Evolutionary conservation across 2,888 invertebrate genomes (phyloP).

Genomic region (Xestia xanthographa): DNA sequence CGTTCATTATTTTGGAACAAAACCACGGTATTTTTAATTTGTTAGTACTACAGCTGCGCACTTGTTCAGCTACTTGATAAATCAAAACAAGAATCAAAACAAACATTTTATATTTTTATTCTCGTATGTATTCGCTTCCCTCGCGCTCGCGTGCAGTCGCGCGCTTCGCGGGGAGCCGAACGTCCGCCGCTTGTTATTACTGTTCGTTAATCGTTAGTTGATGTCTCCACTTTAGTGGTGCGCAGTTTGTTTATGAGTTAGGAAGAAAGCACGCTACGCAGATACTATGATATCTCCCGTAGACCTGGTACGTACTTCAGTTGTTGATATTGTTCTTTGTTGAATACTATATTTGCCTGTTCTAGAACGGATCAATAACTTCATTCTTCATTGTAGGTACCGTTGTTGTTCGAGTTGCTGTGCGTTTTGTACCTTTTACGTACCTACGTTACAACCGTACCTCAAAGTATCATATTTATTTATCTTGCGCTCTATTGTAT

Average conservation of each 20-base stretch:
- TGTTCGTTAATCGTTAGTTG: constrained; percentile 56
- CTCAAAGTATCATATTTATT: background rate
- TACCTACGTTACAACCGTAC: background rate
- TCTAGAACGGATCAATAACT: constrained; percentile 44
- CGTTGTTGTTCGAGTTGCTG: background rate
- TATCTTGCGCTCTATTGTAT: background rate
- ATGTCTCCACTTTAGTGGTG: constrained; percentile 54
- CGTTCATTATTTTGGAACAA: background rate
- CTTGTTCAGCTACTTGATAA: constrained; percentile 39
- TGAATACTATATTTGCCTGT: constrained; percentile 9
- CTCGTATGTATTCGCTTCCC: constrained; percentile 29
- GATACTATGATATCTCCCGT: constrained; percentile 69
- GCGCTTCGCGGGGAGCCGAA: constrained; percentile 55
- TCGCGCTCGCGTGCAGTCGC: constrained; percentile 10
- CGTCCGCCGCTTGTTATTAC: constrained; percentile 20
- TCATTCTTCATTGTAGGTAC: constrained; percentile 14
- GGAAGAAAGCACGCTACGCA: constrained; percentile 44
- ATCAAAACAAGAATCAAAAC: constrained; percentile 68
- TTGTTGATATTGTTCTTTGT: constrained; percentile 30
- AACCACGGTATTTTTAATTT: constrained; percentile 29
- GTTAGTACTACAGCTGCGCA: constrained; percentile 42
- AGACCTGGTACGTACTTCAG: constrained; percentile 67
- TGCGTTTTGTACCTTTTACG: constrained; percentile 8
- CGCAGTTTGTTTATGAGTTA: constrained; percentile 60
- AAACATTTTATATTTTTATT: constrained; percentile 60